Conservation (phyloP, 2,797 vertebrate genomes). For the Cyclura pinguis region DNA sequence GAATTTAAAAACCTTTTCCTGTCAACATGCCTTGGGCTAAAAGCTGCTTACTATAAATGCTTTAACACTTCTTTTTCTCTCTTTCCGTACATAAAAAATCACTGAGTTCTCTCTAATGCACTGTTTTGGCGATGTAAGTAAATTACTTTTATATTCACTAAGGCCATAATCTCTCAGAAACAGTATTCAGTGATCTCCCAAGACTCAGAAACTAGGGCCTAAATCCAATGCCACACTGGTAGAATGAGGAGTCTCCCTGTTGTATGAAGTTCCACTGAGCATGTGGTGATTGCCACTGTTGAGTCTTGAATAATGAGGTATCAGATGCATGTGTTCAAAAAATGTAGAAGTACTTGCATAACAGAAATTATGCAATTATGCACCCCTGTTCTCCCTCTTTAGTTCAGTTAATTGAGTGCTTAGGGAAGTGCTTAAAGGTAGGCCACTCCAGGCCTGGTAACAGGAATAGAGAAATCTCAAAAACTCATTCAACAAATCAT, state of each 20-base stretch:
- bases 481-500: not conserved
- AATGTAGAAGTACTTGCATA: too few relatives aligned
- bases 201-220: too few relatives aligned
- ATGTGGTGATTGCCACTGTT: too few relatives aligned
- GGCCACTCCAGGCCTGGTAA: not conserved
- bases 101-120: not conserved
- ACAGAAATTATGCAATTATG: too few relatives aligned
- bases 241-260: too few relatives aligned
- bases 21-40: not conserved
- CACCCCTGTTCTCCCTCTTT: too few relatives aligned
- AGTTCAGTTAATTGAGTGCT: not conserved
- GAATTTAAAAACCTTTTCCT: not conserved
- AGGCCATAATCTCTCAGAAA: not conserved
- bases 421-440: not conserved
- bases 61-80: constrained; percentile 5
- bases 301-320: too few relatives aligned
- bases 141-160: not conserved
- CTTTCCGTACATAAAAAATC: not conserved
- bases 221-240: too few relatives aligned
- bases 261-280: too few relatives aligned
- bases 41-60: constrained; percentile 1
- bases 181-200: not conserved
- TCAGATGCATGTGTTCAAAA: too few relatives aligned
- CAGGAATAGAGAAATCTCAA: not conserved
- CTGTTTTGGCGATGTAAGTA: not conserved